Evolutionary conservation across 2,888 invertebrate genomes (phyloP), one percentile per base, ranked within the genome.

Genomic region (Plutella xylostella): DNA sequence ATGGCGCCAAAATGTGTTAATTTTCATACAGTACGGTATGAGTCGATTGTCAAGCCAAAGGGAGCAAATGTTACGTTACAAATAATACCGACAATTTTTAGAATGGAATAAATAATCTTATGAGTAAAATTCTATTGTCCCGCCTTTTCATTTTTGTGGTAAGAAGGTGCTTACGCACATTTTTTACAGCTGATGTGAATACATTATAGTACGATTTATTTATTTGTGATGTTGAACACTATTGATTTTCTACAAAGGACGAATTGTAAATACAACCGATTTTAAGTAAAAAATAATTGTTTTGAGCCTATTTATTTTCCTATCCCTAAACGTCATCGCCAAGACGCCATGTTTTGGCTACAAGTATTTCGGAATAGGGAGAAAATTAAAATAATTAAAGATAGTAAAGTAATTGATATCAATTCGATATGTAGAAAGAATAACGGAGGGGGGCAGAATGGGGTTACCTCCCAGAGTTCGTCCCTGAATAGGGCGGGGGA

Each of bases 211-310:
- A 75, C 73, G 80, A 79, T 79, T 82, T 77, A 83, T 82, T 83
- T 82, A 83, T 83, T 83, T 82, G 82, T 82, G 79, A 83, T 83
- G 80, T 83, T 82, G 75, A 80, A 79, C 78, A 78, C 74, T 72
- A 77, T 77, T 82, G 76, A 79, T 83, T 82, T 82, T 82, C 79
- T 82, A 82, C 79, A 71, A 77, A 73, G 80, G 80, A 80, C 80
- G 77, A 79, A 78, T 77, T 83, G 83, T 83, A 83, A 83, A 83
- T 83, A 83, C 83, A 83, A 83, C 82, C 82, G 80, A 82, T 82
- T 79, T 76, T 78, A 79, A 82, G 82, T 82, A 83, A 82, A 80
- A 64, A 75, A 77, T 80, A 78, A 79, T 80, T 80, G 78, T 83
- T 80, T 68, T 60, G 68, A 65, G 72, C 74, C 76, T 75, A 72